Base-by-base conservation (phyloP, 2,113 vertebrate species). In the Dromiciops gliroides region DNA sequence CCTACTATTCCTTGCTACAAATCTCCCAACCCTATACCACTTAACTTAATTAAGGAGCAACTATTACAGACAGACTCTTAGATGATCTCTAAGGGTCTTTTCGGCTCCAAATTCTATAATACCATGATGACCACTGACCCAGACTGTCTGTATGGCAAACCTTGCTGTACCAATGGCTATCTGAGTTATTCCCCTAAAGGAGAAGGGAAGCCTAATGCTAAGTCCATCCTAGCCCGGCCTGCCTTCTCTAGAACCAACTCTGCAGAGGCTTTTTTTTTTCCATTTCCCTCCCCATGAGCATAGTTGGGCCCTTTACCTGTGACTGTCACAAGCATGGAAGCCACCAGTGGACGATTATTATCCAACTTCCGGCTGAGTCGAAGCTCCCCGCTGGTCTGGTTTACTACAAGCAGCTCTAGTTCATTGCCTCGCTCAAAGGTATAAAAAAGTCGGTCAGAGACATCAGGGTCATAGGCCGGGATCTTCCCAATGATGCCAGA, bases 301-400 rank as follows among this genome's bases (percentile, higher is more conserved):
- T 83, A 83, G n/a, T 19, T 83, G 67, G 19, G 0, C 24, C 51
- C 50, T 99, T 99, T 99, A 99, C 99, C 99, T 99, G 99, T 99
- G 97, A 99, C 99, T 0, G 99, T 99, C 98, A 99, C 99, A 98
- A 99, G 98, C 99, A 99, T 99, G 97, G 99, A 99, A 93, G 99
- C 99, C 97, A 99, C 99, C 93, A 99, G 98, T 0, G 99, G 99
- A 91, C 99, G 99, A 98, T 99, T 99, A 99, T 99, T 99, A 99
- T 99, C 99, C 98, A 99, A 98, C 97, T 99, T 99, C 95, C 99
- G 99, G 97, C 99, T 99, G 97, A 99, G 99, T 75, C 99, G 98
- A 97, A 99, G 99, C 96, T 99, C 99, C 90, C 99, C 99, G 0
- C 99, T 99, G 2, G 99, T 99, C 90, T 99, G 99, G 98, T 99